Evolutionary conservation across 2,113 vertebrate species (phyloP).

Genomic region (Arothron firmamentum): DNA sequence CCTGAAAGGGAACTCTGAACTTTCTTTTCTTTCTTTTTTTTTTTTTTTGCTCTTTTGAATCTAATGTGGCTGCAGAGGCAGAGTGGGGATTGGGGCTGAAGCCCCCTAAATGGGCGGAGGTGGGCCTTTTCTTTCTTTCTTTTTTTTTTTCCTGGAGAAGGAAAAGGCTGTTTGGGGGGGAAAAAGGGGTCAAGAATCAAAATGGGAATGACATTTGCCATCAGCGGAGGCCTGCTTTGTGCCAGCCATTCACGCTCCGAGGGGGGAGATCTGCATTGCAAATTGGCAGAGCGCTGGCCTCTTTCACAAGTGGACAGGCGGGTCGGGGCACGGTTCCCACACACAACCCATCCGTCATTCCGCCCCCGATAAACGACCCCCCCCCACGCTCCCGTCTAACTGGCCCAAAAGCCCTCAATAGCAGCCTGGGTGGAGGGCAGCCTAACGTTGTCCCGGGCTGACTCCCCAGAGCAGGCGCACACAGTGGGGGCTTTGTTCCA

Average conservation of each 20-base stretch:
- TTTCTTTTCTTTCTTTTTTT: slow-evolving; percentile 37
- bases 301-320: slow-evolving; percentile 60
- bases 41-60: slow-evolving; percentile 6
- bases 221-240: slow-evolving; percentile 55
- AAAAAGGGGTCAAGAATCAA: slow-evolving; percentile 67
- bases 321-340: slow-evolving; percentile 67
- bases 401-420: slow-evolving; percentile 39
- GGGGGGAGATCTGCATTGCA: slow-evolving; percentile 66
- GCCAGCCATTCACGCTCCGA: slow-evolving; percentile 51
- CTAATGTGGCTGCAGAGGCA: slow-evolving; percentile 40
- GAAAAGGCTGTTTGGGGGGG: slow-evolving; percentile 12
- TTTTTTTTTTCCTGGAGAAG: slow-evolving; percentile 2
- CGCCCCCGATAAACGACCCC: slow-evolving; percentile 11
- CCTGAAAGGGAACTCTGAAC: slow-evolving; percentile 55
- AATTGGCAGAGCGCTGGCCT: slow-evolving; percentile 57
- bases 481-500: slow-evolving; percentile 62
- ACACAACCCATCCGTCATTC: slow-evolving; percentile 58
- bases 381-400: slow-evolving; percentile 23
- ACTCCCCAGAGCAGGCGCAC: slow-evolving; percentile 42
- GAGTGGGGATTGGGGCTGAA: slow-evolving; percentile 21
- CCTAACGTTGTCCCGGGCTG: slow-evolving; percentile 36
- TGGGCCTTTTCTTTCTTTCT: background rate
- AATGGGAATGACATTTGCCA: slow-evolving; percentile 75
- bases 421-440: slow-evolving; percentile 27
- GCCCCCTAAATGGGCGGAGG: slow-evolving; percentile 38